Base-by-base conservation (phyloP, 2,888 invertebrate species). In the Eledona agricola region DNA sequence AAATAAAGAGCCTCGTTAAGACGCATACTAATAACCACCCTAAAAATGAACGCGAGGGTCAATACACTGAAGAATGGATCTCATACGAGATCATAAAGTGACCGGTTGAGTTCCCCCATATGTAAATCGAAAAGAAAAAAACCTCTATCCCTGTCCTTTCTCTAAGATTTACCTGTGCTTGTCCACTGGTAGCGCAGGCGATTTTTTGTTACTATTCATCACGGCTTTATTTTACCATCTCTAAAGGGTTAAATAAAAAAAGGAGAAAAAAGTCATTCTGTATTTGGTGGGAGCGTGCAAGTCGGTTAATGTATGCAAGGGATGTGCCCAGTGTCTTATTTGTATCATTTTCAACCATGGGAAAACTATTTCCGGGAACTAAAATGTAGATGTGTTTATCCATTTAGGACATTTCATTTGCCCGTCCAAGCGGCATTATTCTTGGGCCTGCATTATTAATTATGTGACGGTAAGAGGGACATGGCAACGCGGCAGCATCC, bases 81-180 rank as follows among this genome's bases (percentile, higher is more conserved):
- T 47, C 19, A 42, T 49, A 54, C 51, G 46, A 54, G 34, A 47
- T 51, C 53, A 50, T 38, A 40, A 60, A 58, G 55, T 64, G 64
- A 61, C 64, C 64, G 64, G 55, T 58, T 58, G 47, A 53, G 55
- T 51, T 55, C 59, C 59, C 58, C 54, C 51, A 35, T 62, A 62
- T 58, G 61, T 62, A 61, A 62, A 63, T 63, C 58, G 31, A 35
- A 47, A 51, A 57, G 43, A 60, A 60, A 61, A 61, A 58, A 49
- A 16, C n/a, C 25, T 38, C 47, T 28, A 47, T 53, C 47, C 38
- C 35, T 45, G 35, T 47, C 28, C 25, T 32, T 26, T 40, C 37
- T 34, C 16, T 17, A 38, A 47, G 38, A 47, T 35, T 47, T 47
- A 37, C 37, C 35, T 47, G 35, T 34, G 31, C 23, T 31, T 42